phyloP scores from a whole-genome alignment of 2,797 vertebrate species.

The Nyctibius grandis region DNA sequence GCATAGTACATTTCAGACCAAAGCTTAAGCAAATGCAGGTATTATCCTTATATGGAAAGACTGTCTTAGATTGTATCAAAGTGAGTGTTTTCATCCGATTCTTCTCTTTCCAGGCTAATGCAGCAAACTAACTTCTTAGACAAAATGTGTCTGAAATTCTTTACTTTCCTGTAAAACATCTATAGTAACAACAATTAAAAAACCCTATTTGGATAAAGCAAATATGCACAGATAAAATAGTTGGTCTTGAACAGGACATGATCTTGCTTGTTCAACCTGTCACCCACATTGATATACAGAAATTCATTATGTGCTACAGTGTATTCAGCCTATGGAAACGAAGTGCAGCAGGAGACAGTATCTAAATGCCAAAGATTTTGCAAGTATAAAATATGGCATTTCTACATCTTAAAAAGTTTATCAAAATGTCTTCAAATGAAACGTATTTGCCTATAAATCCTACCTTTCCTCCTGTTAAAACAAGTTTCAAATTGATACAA shows the following conservation, averaged over 20 bases:
- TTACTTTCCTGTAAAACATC: conserved; percentile 27
- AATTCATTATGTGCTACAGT: conserved; percentile 5
- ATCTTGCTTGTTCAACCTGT: conserved; percentile 60
- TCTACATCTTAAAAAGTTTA: background rate
- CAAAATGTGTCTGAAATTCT: conserved; percentile 9
- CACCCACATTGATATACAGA: background rate
- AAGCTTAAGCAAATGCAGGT: conserved; percentile 20
- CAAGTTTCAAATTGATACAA: background rate
- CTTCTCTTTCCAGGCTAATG: background rate
- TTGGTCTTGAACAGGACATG: background rate
- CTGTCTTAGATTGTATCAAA: background rate
- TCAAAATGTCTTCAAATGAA: background rate
- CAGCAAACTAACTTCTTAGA: background rate
- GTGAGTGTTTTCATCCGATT: background rate
- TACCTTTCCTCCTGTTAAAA: background rate
- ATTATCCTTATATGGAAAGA: background rate
- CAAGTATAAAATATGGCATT: background rate
- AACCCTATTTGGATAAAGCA: background rate
- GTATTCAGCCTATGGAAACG: background rate
- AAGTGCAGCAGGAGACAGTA: background rate
- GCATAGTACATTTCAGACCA: conserved; percentile 24
- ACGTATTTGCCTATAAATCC: background rate
- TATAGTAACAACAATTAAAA: background rate
- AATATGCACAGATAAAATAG: background rate
- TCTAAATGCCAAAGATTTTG: background rate